Percentiles rank a stretch among this genome's conserved stretches.
These are phyloP conservation scores for Blera fallax DNA, from an alignment of 2,888 invertebrate genomes.

Conservation along the genomic window DNA sequence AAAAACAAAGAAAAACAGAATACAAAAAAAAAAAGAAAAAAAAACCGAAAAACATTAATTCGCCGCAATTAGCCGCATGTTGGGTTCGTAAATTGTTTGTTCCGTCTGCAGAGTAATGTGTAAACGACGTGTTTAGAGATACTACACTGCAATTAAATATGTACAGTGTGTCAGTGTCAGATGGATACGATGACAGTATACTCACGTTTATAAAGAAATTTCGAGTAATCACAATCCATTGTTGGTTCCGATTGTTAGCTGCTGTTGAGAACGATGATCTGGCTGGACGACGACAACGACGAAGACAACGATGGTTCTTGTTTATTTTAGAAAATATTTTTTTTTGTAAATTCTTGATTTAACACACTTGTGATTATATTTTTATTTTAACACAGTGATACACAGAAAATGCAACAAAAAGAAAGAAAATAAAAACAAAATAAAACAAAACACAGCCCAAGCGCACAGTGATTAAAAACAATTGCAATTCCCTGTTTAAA, in stretches of 20 bases:
- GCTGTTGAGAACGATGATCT: not conserved
- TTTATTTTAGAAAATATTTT: conserved; percentile 1
- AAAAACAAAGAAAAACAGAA: conserved; percentile 3
- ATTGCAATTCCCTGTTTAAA: conserved; percentile 52
- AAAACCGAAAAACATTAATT: conserved; percentile 33
- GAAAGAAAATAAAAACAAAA: not conserved
- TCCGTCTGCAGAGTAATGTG: not conserved
- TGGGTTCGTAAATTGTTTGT: conserved; percentile 43
- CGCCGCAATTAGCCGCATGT: conserved; percentile 58
- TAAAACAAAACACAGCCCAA: conserved; percentile 4
- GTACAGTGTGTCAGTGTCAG: conserved; percentile 30
- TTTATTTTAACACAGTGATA: not conserved
- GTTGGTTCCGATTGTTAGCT: conserved; percentile 21
- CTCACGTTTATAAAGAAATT: conserved; percentile 71
- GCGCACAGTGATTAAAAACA: conserved; percentile 57
- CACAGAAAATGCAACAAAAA: conserved; percentile 9
- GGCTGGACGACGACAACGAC: not conserved
- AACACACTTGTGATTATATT: conserved; percentile 12
- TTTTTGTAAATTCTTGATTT: not conserved
- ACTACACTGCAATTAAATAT: conserved; percentile 13
- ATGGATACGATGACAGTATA: conserved; percentile 2
- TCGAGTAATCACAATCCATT: conserved; percentile 71
- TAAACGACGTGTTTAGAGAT: not conserved
- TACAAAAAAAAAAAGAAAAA: conserved; percentile 11
- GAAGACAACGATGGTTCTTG: conserved; percentile 16